A percentile compares a stretch with the other conserved stretches of the same genome.
Evolutionary conservation across 1,140 invertebrate species (phyloP).

Genomic region (Rhopalosiphum padi): DNA sequence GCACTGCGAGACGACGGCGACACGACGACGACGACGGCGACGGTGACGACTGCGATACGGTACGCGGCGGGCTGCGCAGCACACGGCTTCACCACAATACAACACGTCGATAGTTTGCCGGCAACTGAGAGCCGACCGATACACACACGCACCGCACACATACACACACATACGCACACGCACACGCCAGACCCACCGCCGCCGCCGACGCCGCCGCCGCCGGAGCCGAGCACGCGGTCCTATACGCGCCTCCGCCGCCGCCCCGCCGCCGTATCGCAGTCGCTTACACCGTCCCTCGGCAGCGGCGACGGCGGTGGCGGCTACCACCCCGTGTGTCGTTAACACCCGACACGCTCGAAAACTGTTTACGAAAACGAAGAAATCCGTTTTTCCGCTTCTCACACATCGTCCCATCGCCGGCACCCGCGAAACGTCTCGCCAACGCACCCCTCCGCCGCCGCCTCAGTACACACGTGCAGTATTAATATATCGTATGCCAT

Average conservation of each 20-base stretch:
- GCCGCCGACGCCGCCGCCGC: background rate
- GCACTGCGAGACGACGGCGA: background rate
- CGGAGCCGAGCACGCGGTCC: conserved; percentile 40
- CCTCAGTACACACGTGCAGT: too few relatives aligned
- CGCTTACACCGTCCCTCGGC: background rate
- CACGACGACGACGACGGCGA: background rate
- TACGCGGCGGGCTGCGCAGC: background rate
- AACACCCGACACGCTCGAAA: background rate
- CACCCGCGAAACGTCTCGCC: background rate
- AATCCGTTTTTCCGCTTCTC: background rate
- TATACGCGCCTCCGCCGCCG: background rate
- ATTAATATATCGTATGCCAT: too few relatives aligned
- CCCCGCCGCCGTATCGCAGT: background rate
- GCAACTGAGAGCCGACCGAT: conserved; percentile 43
- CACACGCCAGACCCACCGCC: background rate
- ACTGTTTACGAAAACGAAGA: background rate
- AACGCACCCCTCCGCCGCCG: too few relatives aligned
- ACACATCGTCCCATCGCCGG: too few relatives aligned
- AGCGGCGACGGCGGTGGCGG: too few relatives aligned
- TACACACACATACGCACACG: conserved; percentile 9
- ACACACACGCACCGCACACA: conserved; percentile 6
- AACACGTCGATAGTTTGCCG: conserved; percentile 57
- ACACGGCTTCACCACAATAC: conserved; percentile 45
- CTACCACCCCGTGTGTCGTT: too few relatives aligned
- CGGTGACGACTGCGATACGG: background rate